A percentile compares a stretch with the other conserved stretches of the same genome.
Conservation (phyloP, 2,797 vertebrate genomes). For the Hemibagrus guttatus region DNA sequence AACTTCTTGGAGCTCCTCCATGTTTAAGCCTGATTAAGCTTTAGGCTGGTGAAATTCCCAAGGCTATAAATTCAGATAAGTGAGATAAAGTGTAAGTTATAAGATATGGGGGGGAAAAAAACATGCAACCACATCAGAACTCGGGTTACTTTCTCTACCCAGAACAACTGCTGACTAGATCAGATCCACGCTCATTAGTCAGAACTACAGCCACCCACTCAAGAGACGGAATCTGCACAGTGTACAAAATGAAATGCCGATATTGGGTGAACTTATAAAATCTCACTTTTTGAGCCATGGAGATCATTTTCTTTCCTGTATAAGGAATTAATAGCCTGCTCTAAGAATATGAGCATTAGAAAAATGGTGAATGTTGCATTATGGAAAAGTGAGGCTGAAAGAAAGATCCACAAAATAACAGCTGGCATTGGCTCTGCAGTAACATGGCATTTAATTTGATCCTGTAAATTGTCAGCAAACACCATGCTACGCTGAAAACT, state of each 20-base stretch:
- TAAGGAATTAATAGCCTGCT: neutral
- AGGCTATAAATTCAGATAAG: neutral
- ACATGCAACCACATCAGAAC: neutral
- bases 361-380: neutral
- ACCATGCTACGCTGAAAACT: neutral
- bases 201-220: constrained; percentile 8
- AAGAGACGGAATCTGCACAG: neutral
- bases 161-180: constrained; percentile 17
- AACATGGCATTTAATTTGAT: neutral
- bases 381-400: neutral
- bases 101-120: neutral
- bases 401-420: neutral
- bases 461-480: neutral
- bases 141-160: constrained; percentile 1
- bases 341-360: too few relatives aligned
- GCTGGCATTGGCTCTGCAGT: neutral
- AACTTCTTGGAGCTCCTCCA: neutral
- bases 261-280: neutral
- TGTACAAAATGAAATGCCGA: constrained; percentile 25
- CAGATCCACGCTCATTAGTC: constrained; percentile 20
- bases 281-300: neutral
- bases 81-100: neutral
- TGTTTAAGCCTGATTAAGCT: constrained; percentile 16
- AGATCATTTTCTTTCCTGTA: neutral
- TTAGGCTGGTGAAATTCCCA: constrained; percentile 12